Evolutionary conservation across 2,888 invertebrate genomes (phyloP), one percentile per base, ranked within the genome.

Genomic region (Schizaphis graminum): DNA sequence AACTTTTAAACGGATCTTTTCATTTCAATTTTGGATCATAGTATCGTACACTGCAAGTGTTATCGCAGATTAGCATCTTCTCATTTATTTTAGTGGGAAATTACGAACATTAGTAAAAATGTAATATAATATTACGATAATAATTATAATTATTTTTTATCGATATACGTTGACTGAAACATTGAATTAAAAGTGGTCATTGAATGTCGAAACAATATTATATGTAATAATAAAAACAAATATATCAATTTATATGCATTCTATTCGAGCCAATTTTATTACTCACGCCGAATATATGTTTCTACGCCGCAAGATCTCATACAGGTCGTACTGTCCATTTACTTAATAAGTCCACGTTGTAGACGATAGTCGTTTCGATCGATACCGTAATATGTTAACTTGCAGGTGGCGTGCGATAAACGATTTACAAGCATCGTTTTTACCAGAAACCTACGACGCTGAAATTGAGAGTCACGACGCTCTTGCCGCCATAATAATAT

Each of bases 51-150:
- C 11, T 49, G 13, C 61, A 61, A 13, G 28, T 28, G 28, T 11
- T 3, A 61, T 28, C 61, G 3, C 11, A 0, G 0, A n/a, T 11
- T n/a, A n/a, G 16, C n/a, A n/a, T n/a, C 5, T n/a, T 67, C 1
- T 67, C 13, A 67, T 67, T 67, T 1, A n/a, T n/a, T 13, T 13
- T 13, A n/a, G 3, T n/a, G 61, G 4, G 11, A 61, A 61, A 3
- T 67, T n/a, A 13, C 0, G 5, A 0, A 53, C 35, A 35, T 77
- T 77, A 77, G 21, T 35, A 35, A 67, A 67, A 67, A 67, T 16
- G 16, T n/a, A n/a, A 13, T 44, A 44, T 44, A 44, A 3, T 44
- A 44, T 44, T 44, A 44, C 41, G 41, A 44, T 44, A 44, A 44
- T 44, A 44, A 3, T 44, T 3, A 44, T 44, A 3, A 44, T 44